Conservation (phyloP, 1,140 invertebrate species). For the Acromyrmex charruanus region DNA sequence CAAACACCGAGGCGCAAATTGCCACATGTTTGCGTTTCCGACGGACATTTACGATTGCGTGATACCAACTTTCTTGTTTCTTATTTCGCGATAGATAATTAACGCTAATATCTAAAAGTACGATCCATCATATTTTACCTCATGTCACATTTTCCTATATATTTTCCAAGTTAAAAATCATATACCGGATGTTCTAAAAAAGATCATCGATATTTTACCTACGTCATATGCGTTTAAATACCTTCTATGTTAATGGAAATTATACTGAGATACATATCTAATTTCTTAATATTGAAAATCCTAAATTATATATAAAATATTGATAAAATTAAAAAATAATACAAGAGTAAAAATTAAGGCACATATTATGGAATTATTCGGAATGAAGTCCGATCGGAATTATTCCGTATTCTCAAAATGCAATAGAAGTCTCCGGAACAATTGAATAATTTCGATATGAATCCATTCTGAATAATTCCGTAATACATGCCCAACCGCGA, state of each 20-base stretch:
- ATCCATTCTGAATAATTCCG: too few relatives aligned
- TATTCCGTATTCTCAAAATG: too few relatives aligned
- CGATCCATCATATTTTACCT: constrained; percentile 15
- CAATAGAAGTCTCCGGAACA: too few relatives aligned
- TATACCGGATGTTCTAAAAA: not conserved
- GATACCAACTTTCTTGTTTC: constrained; percentile 23
- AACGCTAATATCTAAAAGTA: constrained; percentile 11
- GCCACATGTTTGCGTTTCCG: constrained; percentile 34
- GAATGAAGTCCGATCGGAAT: too few relatives aligned
- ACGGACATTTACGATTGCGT: constrained; percentile 33
- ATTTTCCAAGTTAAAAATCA: constrained; percentile 3
- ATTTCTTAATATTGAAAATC: not conserved
- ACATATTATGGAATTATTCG: too few relatives aligned
- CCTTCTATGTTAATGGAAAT: not conserved
- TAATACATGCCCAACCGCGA: too few relatives aligned
- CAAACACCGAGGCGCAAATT: not conserved
- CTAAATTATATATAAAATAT: not conserved
- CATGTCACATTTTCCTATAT: constrained; percentile 5
- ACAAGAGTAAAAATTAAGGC: too few relatives aligned
- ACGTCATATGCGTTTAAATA: not conserved
- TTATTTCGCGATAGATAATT: constrained; percentile 45
- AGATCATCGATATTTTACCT: constrained; percentile 1
- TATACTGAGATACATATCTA: not conserved
- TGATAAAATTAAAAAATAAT: not conserved
- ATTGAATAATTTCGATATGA: too few relatives aligned